Base-by-base conservation (phyloP, 2,888 invertebrate species). In the Dryocosmus kuriphilus region DNA sequence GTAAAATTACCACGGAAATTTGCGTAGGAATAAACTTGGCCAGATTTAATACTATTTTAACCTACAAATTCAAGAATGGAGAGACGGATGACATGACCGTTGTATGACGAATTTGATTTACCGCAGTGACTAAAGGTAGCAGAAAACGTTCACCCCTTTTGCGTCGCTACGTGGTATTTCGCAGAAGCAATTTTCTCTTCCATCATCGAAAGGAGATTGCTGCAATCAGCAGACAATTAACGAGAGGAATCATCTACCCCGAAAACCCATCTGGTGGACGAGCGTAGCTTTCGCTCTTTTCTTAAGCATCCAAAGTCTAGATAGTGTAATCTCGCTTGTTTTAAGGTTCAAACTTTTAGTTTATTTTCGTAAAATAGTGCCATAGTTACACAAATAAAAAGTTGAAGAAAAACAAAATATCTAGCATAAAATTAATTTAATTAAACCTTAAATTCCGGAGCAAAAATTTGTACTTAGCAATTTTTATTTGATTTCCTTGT, bases 131-230 rank as follows among this genome's bases (percentile, higher is more conserved):
- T 57, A 24, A 57, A 57, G 57, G 24, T 57, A 57, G 57, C 24
- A 57, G 24, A 57, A 51, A 57, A 57, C 57, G 6, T 24, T 63
- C 30, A 71, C 19, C 51, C 46, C 71, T 46, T 71, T 71, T 14
- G 27, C 71, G n/a, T 32, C 30, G 46, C 71, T 51, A 32, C 71
- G 51, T 27, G 27, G 30, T 30, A 71, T 75, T 62, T 77, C 62
- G 78, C 63, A 75, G 82, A 85, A 82, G 77, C 85, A 82, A 84
- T 84, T 83, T 84, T 79, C 82, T 79, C 79, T 76, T 73, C 81
- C 81, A 82, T 85, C 83, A 83, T 74, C 65, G 79, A 75, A 77
- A 80, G 85, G 83, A 84, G 83, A 85, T 85, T 83, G 83, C 79
- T 76, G 78, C 84, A 85, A 85, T 85, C 82, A 79, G 35, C 75